phyloP scores from a whole-genome alignment of 2,888 invertebrate genomes.

The Sussaba pulchella region DNA sequence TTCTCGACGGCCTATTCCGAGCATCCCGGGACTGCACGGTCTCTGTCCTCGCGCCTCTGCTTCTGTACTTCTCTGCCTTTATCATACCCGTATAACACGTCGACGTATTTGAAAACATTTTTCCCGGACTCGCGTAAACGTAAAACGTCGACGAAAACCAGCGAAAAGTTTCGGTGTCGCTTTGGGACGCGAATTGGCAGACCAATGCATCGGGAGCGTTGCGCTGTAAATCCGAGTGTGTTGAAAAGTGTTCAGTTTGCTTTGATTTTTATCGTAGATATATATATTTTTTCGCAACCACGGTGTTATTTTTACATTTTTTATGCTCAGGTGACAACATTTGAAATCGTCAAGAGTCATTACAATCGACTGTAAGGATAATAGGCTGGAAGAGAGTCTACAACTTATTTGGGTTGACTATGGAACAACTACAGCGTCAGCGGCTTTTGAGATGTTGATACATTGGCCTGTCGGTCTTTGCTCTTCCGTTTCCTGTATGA shows the following conservation, averaged over 20 bases:
- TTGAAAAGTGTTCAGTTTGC: not conserved
- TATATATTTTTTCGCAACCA: not conserved
- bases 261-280: not conserved
- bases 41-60: constrained; percentile 35
- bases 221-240: not conserved
- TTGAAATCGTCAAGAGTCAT: not conserved
- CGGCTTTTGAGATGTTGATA: constrained; percentile 6
- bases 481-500: constrained; percentile 29
- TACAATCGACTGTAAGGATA: not conserved
- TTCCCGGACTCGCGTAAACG: constrained; percentile 73
- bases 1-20: constrained; percentile 77
- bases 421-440: not conserved
- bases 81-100: constrained; percentile 48
- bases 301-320: not conserved
- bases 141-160: constrained; percentile 64
- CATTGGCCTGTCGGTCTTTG: constrained; percentile 14
- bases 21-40: constrained; percentile 33
- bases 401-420: not conserved
- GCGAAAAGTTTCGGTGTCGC: constrained; percentile 41
- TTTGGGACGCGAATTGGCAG: constrained; percentile 38
- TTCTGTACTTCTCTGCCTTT: constrained; percentile 32
- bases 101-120: constrained; percentile 79
- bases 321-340: not conserved
- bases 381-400: not conserved
- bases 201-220: constrained; percentile 15